These are phyloP conservation scores for Wiebesia pumilae DNA, from an alignment of 1,140 invertebrate genomes.

Conservation along the genomic window DNA sequence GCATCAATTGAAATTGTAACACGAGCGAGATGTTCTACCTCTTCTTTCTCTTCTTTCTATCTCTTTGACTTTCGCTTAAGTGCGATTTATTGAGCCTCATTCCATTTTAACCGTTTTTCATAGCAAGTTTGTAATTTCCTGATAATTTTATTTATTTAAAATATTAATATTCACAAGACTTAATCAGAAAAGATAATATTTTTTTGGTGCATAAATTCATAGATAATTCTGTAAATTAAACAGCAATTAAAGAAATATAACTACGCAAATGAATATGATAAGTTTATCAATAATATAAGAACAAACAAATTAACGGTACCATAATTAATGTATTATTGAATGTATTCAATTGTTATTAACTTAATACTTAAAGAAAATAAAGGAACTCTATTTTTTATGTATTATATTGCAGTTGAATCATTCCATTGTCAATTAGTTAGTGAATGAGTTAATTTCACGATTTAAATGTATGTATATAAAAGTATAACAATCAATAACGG, in stretches of 20 bases:
- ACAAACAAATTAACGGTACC: neutral
- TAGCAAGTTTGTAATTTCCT: neutral
- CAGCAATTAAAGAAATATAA: no score
- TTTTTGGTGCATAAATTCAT: no score
- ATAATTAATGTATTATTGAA: neutral
- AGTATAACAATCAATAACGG: slow-evolving; percentile 23
- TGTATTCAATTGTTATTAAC: neutral
- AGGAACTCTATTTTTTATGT: neutral
- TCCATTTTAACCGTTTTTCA: neutral
- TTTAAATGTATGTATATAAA: slow-evolving; percentile 54
- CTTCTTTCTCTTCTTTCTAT: neutral
- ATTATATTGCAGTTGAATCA: neutral
- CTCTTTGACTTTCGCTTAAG: neutral
- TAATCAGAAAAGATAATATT: neutral
- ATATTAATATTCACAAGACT: neutral
- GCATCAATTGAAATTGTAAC: slow-evolving; percentile 58
- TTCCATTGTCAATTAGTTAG: slow-evolving; percentile 55
- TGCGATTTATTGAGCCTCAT: neutral
- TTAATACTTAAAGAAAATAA: neutral
- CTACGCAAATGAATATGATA: no score
- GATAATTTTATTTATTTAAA: neutral
- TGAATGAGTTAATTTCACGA: slow-evolving; percentile 53
- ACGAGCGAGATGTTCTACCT: slow-evolving; percentile 11
- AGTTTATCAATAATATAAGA: neutral
- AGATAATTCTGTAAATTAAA: no score